Evolutionary conservation across 2,888 invertebrate species (phyloP).

Genomic region (Clepsis dumicolana): DNA sequence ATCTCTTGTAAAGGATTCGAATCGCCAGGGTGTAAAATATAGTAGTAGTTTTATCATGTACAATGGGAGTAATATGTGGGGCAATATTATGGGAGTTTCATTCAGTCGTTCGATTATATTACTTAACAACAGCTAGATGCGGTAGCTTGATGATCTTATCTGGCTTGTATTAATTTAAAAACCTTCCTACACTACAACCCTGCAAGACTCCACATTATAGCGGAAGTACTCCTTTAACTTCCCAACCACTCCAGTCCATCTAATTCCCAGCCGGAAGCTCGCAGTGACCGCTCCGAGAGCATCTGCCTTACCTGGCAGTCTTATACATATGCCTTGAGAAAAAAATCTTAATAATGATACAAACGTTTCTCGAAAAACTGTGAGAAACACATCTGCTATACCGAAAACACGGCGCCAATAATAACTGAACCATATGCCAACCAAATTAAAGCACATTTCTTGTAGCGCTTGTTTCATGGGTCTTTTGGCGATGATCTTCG

Average conservation of each 20-base stretch:
- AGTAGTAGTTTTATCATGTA: too few relatives aligned
- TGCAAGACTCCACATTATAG: background rate
- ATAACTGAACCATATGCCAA: conserved; percentile 46
- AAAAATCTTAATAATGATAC: conserved; percentile 79
- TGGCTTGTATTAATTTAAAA: too few relatives aligned
- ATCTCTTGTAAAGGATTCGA: too few relatives aligned
- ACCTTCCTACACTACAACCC: too few relatives aligned
- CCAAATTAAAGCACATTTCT: conserved; percentile 37
- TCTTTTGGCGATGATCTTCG: conserved; percentile 67
- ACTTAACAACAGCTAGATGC: too few relatives aligned
- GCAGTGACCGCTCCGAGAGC: conserved; percentile 60
- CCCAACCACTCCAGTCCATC: conserved; percentile 35
- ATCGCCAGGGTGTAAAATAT: too few relatives aligned
- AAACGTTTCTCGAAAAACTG: conserved; percentile 74
- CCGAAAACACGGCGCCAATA: conserved; percentile 37
- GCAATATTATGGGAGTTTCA: too few relatives aligned
- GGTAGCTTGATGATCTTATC: too few relatives aligned
- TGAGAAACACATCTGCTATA: conserved; percentile 80
- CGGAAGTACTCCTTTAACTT: conserved; percentile 31
- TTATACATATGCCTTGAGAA: conserved; percentile 75
- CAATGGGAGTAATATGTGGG: too few relatives aligned
- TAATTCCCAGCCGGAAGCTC: conserved; percentile 53
- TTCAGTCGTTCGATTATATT: too few relatives aligned
- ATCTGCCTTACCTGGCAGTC: conserved; percentile 78
- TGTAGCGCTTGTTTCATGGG: conserved; percentile 27